Percentiles rank a stretch among this genome's conserved stretches.
Conservation (phyloP, 30 jellyfish, hydroid and myxozoan species). For the Calvadosia cruxmelitensis region DNA sequence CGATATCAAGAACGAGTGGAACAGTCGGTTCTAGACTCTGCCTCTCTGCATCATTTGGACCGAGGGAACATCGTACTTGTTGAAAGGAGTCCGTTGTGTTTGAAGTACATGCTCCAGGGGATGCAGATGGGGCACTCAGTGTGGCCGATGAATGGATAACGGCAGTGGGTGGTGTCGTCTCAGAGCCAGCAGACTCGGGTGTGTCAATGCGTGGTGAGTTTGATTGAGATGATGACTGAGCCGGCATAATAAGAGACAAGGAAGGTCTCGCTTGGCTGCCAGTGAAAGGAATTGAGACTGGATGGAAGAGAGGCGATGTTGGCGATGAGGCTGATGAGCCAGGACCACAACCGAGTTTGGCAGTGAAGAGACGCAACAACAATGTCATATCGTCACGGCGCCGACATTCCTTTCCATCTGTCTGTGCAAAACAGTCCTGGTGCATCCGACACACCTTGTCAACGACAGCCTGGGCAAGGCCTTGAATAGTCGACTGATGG, state of each 20-base stretch:
- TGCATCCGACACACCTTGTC: constrained; percentile 78
- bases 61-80: no score
- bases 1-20: no score
- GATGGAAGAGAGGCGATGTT: constrained; percentile 33
- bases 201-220: constrained; percentile 52
- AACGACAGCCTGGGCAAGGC: constrained; percentile 90
- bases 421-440: constrained; percentile 37
- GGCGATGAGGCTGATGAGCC: constrained; percentile 51
- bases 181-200: constrained; percentile 35
- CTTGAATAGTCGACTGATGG: constrained; percentile 64
- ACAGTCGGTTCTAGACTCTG: constrained; percentile 9
- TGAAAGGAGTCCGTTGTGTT: not conserved
- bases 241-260: constrained; percentile 25
- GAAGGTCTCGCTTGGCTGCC: not conserved
- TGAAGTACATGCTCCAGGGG: not conserved
- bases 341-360: no score
- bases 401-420: constrained; percentile 41
- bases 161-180: constrained; percentile 49
- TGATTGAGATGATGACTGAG: constrained; percentile 20
- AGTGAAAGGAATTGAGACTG: constrained; percentile 33
- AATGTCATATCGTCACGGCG: constrained; percentile 96
- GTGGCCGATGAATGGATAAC: constrained; percentile 9
- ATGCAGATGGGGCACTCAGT: not conserved
- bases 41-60: no score
- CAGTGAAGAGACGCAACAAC: constrained; percentile 65